Conservation (phyloP, 2,888 invertebrate species). For the Disparrhopalites patrizii region DNA sequence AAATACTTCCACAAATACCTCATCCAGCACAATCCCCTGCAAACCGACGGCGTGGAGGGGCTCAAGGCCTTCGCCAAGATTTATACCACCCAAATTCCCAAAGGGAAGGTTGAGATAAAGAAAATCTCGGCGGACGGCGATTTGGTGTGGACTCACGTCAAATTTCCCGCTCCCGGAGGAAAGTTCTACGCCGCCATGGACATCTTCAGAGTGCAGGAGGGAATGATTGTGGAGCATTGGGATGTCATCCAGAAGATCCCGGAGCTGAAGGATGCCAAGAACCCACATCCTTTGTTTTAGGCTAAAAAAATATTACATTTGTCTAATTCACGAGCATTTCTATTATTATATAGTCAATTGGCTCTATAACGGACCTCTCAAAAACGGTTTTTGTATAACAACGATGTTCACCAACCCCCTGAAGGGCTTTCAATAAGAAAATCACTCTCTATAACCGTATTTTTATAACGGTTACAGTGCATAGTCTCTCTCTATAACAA, state of each 20-base stretch:
- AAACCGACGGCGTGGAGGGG: neutral
- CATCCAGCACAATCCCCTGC: neutral
- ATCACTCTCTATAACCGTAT: too few species aligned
- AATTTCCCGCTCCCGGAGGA: neutral
- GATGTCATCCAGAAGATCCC: neutral
- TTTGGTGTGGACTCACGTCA: neutral
- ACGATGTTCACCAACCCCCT: too few species aligned
- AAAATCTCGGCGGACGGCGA: neutral
- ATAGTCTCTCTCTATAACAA: too few species aligned
- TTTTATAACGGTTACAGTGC: too few species aligned
- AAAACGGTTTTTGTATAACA: too few species aligned
- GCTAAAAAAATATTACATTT: too few species aligned
- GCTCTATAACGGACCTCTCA: too few species aligned
- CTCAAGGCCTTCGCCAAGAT: neutral
- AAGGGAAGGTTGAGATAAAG: neutral
- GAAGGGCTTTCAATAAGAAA: too few species aligned
- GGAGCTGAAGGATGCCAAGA: too few species aligned
- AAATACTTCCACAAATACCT: neutral
- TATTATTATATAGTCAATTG: too few species aligned
- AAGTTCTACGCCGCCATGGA: neutral
- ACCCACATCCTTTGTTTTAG: too few species aligned
- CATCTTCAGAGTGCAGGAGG: neutral
- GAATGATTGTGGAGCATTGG: neutral
- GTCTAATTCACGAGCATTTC: too few species aligned
- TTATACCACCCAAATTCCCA: neutral